A percentile compares a stretch with the other conserved stretches of the same genome.
These are phyloP conservation scores for Acipenser transmontanus DNA, from an alignment of 2,797 vertebrate species.

Conservation along the genomic window DNA sequence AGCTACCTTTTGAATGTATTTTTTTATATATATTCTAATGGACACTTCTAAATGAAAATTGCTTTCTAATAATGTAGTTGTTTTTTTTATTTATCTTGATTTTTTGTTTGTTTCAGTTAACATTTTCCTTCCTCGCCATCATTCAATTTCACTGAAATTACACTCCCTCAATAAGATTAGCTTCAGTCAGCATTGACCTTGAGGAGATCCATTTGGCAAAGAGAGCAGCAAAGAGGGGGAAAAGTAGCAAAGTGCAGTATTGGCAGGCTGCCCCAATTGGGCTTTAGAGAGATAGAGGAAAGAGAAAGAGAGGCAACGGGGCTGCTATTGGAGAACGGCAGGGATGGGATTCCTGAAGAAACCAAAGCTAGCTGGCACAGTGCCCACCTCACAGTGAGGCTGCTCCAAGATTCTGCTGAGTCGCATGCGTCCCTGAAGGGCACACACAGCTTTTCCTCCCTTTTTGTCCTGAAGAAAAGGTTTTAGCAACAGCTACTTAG, in stretches of 20 bases:
- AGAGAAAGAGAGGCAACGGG: not conserved
- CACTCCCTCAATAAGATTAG: conserved; percentile 15
- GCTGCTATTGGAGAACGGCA: too few relatives aligned
- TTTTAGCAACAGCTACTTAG: too few relatives aligned
- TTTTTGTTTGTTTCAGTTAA: too few relatives aligned
- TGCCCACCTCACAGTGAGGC: conserved; percentile 2
- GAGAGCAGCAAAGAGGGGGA: conserved; percentile 47
- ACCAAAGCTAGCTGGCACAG: conserved; percentile 19
- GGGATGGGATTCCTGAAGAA: conserved; percentile 20
- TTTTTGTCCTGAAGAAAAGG: too few relatives aligned
- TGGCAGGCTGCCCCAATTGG: conserved; percentile 49
- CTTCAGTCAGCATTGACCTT: conserved; percentile 51
- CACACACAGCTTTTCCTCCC: too few relatives aligned
- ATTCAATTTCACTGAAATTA: not conserved
- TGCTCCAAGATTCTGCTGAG: not conserved
- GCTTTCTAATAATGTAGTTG: too few relatives aligned
- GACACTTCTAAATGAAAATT: too few relatives aligned
- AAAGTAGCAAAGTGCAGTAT: conserved; percentile 41
- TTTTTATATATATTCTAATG: too few relatives aligned
- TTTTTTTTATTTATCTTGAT: too few relatives aligned
- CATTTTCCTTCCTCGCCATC: too few relatives aligned
- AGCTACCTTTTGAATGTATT: too few relatives aligned
- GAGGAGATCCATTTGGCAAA: conserved; percentile 25
- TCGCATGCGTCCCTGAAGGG: too few relatives aligned
- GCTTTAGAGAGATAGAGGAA: conserved; percentile 10